Evolutionary conservation across 2,888 invertebrate species (phyloP).

Genomic region (Atethmia centrago): DNA sequence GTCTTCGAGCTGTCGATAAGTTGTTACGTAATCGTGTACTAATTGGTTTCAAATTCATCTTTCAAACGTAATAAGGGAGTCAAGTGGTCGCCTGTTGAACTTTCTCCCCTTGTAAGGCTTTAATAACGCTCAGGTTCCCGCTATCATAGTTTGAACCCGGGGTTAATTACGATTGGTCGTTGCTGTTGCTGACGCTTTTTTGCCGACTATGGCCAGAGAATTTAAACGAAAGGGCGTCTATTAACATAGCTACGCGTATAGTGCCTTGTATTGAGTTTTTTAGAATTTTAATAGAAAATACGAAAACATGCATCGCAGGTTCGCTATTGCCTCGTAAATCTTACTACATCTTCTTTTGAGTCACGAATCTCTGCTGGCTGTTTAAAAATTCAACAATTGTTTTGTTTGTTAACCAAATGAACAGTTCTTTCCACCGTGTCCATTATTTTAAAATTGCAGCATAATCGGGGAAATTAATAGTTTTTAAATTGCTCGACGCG

Average conservation of each 20-base stretch:
- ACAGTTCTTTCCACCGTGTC: slow-evolving; percentile 27
- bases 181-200: slow-evolving; percentile 45
- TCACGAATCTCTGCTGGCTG: slow-evolving; percentile 28
- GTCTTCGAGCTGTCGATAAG: slow-evolving; percentile 68
- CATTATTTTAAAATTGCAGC: slow-evolving; percentile 10
- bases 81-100: slow-evolving; percentile 65
- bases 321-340: slow-evolving; percentile 38
- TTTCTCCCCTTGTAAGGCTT: slow-evolving; percentile 71
- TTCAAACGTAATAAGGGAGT: slow-evolving; percentile 69
- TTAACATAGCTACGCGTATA: slow-evolving; percentile 32
- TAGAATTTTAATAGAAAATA: slow-evolving; percentile 8
- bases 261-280: neutral
- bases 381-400: slow-evolving; percentile 28
- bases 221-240: slow-evolving; percentile 30
- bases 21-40: slow-evolving; percentile 76
- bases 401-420: slow-evolving; percentile 31
- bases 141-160: slow-evolving; percentile 70
- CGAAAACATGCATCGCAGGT: slow-evolving; percentile 40
- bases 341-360: slow-evolving; percentile 32
- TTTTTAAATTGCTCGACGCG: slow-evolving; percentile 56
- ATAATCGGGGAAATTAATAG: slow-evolving; percentile 43
- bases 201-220: slow-evolving; percentile 19
- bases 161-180: slow-evolving; percentile 74
- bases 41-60: slow-evolving; percentile 75
- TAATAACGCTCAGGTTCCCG: slow-evolving; percentile 67